Percentiles rank a stretch among this genome's conserved stretches.
Evolutionary conservation across 2,113 vertebrate species (phyloP).

Genomic region (Heterotilapia buettikoferi): DNA sequence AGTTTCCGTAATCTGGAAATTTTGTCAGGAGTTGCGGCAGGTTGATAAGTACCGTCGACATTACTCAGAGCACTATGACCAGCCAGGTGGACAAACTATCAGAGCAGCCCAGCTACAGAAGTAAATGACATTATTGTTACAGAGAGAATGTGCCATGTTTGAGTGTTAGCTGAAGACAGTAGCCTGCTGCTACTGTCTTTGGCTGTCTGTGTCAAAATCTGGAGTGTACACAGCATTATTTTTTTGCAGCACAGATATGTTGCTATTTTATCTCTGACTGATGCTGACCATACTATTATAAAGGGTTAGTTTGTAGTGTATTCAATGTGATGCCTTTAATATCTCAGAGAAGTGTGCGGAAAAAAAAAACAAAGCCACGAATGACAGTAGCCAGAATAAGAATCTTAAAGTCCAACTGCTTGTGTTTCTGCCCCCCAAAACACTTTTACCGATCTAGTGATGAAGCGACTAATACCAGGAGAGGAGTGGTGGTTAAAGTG

Average conservation of each 20-base stretch:
- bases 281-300: not conserved
- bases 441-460: not conserved
- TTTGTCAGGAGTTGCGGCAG: not conserved
- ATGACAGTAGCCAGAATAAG: not conserved
- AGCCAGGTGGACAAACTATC: not conserved
- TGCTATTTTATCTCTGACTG: not conserved
- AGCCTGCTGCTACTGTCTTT: not conserved
- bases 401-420: not conserved
- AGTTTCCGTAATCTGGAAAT: not conserved
- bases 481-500: not conserved
- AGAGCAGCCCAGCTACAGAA: not conserved
- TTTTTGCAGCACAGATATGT: not conserved
- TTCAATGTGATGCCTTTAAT: not conserved
- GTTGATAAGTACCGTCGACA: not conserved
- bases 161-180: not conserved
- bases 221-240: not conserved
- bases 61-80: rapidly evolving
- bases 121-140: not conserved
- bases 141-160: not conserved
- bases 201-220: not conserved
- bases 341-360: not conserved
- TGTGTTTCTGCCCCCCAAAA: not conserved
- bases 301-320: not conserved
- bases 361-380: not conserved
- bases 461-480: not conserved